Evolutionary conservation across 2,797 vertebrate species (phyloP).

Genomic region (Xerus rutilus): DNA sequence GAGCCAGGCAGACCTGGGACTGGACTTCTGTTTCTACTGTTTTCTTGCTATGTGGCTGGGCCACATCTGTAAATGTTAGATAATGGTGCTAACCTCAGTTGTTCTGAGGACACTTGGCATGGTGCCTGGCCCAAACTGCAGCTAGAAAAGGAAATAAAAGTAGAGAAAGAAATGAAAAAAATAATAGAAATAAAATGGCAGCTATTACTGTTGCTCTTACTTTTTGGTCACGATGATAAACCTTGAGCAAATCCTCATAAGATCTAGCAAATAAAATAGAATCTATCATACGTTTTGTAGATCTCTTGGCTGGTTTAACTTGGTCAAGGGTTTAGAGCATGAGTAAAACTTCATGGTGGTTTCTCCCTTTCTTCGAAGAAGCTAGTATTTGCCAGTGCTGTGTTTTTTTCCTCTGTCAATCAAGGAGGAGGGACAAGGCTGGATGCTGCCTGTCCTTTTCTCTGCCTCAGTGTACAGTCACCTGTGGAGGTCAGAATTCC

Average conservation of each 20-base stretch:
- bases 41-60: not conserved
- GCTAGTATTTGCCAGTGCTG: not conserved
- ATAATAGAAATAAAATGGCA: not conserved
- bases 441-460: not conserved
- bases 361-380: constrained; percentile 20
- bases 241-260: not conserved
- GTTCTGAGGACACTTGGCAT: not conserved
- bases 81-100: not conserved
- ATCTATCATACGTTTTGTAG: not conserved
- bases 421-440: not conserved
- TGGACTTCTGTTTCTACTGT: not conserved
- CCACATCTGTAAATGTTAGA: not conserved
- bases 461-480: not conserved
- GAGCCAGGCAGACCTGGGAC: not conserved
- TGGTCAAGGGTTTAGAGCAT: not conserved
- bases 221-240: not conserved
- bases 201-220: not conserved
- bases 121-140: not conserved
- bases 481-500: not conserved
- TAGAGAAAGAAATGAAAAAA: too few relatives aligned
- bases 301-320: not conserved
- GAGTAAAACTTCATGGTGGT: not conserved
- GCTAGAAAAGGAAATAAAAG: not conserved
- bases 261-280: not conserved
- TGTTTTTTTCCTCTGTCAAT: not conserved